Evolutionary conservation across 2,797 vertebrate species (phyloP).

Genomic region (Periophthalmus magnuspinnatus): DNA sequence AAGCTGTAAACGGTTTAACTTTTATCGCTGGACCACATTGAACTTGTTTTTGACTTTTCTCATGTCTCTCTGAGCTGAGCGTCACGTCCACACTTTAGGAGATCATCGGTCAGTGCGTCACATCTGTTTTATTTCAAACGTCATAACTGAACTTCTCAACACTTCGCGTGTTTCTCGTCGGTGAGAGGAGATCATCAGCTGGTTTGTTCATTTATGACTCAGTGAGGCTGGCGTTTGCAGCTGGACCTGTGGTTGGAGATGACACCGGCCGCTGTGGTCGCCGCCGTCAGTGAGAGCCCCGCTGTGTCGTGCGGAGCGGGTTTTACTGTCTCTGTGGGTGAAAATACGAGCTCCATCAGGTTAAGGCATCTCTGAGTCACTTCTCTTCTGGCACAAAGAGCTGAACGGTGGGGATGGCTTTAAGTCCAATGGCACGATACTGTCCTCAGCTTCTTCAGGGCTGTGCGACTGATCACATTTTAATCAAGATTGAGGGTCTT

Average conservation of each 20-base stretch:
- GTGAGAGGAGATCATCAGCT: conserved; percentile 1
- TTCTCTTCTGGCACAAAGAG: conserved; percentile 12
- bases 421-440: conserved; percentile 18
- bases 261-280: not conserved
- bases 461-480: too few species aligned
- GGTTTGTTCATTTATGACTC: not conserved
- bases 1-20: too few species aligned
- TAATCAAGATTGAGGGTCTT: too few species aligned
- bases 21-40: not conserved
- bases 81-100: not conserved
- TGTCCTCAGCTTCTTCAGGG: not conserved
- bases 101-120: not conserved
- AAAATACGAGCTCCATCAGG: conserved; percentile 19
- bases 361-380: conserved; percentile 30
- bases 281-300: conserved; percentile 4
- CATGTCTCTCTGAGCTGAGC: not conserved
- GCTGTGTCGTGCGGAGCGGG: conserved; percentile 12
- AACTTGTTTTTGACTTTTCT: not conserved
- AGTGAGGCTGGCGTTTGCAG: conserved; percentile 1
- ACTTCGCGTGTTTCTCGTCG: not conserved
- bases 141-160: not conserved
- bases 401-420: conserved; percentile 14
- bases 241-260: not conserved
- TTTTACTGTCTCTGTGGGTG: conserved; percentile 21
- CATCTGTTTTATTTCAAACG: not conserved